Conservation (phyloP, 2,113 vertebrate genomes). For the Fukomys damarensis region DNA sequence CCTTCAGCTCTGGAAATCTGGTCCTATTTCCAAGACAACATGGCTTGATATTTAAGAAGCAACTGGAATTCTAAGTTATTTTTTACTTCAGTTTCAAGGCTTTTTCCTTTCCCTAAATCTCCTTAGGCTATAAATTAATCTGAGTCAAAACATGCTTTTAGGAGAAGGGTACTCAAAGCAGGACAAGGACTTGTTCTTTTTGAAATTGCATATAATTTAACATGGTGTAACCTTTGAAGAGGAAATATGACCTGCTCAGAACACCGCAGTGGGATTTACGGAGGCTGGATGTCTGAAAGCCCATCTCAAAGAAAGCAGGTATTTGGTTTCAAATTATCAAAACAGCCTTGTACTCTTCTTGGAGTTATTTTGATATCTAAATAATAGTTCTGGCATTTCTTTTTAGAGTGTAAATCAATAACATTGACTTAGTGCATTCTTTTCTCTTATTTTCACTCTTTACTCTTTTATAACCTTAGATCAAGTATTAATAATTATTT, state of each 20-base stretch:
- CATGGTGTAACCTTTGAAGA: constrained; percentile 75
- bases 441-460: constrained; percentile 64
- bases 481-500: constrained; percentile 68
- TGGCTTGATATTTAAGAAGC: constrained; percentile 65
- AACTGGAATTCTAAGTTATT: constrained; percentile 61
- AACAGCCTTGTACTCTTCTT: constrained; percentile 74
- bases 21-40: constrained; percentile 18
- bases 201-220: constrained; percentile 75
- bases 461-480: constrained; percentile 66
- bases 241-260: constrained; percentile 69
- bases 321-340: constrained; percentile 83
- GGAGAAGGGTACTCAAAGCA: constrained; percentile 63
- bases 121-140: constrained; percentile 74
- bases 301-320: constrained; percentile 71
- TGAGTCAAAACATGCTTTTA: constrained; percentile 78
- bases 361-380: constrained; percentile 81
- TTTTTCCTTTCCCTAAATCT: constrained; percentile 71
- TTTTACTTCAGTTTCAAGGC: constrained; percentile 79
- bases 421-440: constrained; percentile 60
- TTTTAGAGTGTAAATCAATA: constrained; percentile 69
- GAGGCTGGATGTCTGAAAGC: constrained; percentile 75
- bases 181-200: constrained; percentile 73
- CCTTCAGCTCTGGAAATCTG: constrained; percentile 39
- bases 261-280: constrained; percentile 59
- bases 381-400: constrained; percentile 79